Percentiles rank a stretch among this genome's conserved stretches.
These are phyloP conservation scores for Spheniscus humboldti DNA, from an alignment of 2,797 vertebrate species.

Conservation along the genomic window DNA sequence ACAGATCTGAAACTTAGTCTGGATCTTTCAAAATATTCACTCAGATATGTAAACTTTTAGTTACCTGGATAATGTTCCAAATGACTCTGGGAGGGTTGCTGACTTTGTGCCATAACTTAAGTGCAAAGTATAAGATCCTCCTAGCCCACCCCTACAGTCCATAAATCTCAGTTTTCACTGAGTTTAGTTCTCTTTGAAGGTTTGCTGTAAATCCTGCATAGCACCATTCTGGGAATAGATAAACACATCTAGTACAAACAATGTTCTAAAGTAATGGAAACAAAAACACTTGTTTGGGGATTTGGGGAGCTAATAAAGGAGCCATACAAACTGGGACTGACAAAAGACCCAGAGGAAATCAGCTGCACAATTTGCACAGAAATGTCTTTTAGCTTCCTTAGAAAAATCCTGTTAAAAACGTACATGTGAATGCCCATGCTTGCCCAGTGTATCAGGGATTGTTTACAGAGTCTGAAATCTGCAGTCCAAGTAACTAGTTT, in stretches of 20 bases:
- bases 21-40: neutral
- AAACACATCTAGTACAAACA: neutral
- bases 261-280: neutral
- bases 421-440: neutral
- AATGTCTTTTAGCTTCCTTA: neutral
- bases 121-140: neutral
- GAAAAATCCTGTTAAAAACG: neutral
- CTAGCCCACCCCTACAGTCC: neutral
- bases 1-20: neutral
- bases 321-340: neutral
- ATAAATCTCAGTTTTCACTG: neutral
- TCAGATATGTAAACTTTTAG: neutral
- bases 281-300: neutral
- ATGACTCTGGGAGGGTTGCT: neutral
- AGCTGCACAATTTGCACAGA: neutral
- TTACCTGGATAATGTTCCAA: neutral
- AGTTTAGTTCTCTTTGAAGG: neutral
- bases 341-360: neutral
- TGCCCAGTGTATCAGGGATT: neutral
- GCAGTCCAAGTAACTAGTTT: neutral
- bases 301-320: neutral
- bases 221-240: neutral
- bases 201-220: neutral
- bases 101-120: neutral
- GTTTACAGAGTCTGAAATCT: neutral